Conservation (phyloP, 2,113 vertebrate genomes). For the Cottus gobio region DNA sequence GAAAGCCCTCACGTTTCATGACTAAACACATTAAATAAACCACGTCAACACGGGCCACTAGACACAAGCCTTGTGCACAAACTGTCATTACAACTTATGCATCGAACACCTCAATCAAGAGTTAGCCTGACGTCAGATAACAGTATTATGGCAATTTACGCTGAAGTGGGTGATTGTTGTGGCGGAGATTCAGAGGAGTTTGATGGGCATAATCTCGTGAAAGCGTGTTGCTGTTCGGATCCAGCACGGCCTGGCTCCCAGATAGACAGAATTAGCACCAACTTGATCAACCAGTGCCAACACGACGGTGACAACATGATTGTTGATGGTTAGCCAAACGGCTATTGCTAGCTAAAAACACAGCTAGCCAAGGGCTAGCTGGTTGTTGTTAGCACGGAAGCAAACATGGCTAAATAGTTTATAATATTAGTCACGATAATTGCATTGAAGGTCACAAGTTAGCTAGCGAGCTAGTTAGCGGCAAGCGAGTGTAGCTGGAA, state of each 20-base stretch:
- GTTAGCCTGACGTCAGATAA: not conserved
- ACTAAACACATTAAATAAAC: constrained; percentile 15
- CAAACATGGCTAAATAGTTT: constrained; percentile 30
- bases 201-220: not conserved
- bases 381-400: constrained; percentile 23
- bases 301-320: constrained; percentile 65
- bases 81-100: constrained; percentile 7
- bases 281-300: constrained; percentile 62
- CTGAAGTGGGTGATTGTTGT: not conserved
- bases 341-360: constrained; percentile 48
- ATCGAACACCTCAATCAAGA: not conserved
- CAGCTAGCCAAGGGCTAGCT: constrained; percentile 28
- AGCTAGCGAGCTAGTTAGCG: constrained; percentile 31
- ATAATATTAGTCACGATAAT: constrained; percentile 38
- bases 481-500: constrained; percentile 28
- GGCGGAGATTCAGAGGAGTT: not conserved
- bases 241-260: constrained; percentile 55
- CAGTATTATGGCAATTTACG: not conserved
- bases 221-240: constrained; percentile 15
- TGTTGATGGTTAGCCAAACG: constrained; percentile 47
- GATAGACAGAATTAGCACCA: constrained; percentile 49
- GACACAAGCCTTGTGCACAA: not conserved
- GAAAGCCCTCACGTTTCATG: not conserved
- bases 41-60: constrained; percentile 2
- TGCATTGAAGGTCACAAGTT: constrained; percentile 73